These are phyloP conservation scores for Podilymbus podiceps DNA, from an alignment of 2,113 vertebrate genomes.

Conservation along the genomic window DNA sequence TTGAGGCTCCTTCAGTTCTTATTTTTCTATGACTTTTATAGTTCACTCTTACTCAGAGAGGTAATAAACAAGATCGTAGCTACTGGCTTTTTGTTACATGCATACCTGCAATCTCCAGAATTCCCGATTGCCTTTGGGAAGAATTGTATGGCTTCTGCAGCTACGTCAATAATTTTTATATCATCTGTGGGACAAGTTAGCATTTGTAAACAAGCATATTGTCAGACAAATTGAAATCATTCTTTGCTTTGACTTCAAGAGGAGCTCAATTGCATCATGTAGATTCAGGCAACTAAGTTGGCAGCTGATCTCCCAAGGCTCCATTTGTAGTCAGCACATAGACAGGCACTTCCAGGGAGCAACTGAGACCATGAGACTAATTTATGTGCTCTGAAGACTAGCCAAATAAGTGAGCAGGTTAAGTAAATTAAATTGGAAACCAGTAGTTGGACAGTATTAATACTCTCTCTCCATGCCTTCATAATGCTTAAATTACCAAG, in stretches of 20 bases:
- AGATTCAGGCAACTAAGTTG: not conserved
- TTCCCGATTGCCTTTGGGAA: not conserved
- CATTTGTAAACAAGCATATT: conserved; percentile 37
- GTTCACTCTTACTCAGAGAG: not conserved
- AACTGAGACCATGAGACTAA: not conserved
- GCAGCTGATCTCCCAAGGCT: not conserved
- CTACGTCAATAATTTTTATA: conserved; percentile 12
- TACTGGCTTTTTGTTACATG: not conserved
- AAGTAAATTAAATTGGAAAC: conserved; percentile 9
- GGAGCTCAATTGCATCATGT: not conserved
- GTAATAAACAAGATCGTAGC: not conserved
- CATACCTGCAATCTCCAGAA: not conserved
- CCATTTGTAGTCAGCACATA: not conserved
- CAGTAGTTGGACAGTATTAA: not conserved
- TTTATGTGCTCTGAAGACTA: not conserved
- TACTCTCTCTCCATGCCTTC: not conserved
- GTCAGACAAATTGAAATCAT: not conserved
- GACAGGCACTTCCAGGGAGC: not conserved
- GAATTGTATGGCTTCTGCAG: not conserved
- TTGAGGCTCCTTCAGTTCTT: not conserved
- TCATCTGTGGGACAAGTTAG: not conserved
- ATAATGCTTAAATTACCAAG: not conserved
- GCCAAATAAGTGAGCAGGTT: not conserved
- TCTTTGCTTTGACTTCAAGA: conserved; percentile 5
- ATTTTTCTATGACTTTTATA: not conserved